These are phyloP conservation scores for Pseudopleuronectes americanus DNA, from an alignment of 2,797 vertebrate genomes.

Conservation along the genomic window DNA sequence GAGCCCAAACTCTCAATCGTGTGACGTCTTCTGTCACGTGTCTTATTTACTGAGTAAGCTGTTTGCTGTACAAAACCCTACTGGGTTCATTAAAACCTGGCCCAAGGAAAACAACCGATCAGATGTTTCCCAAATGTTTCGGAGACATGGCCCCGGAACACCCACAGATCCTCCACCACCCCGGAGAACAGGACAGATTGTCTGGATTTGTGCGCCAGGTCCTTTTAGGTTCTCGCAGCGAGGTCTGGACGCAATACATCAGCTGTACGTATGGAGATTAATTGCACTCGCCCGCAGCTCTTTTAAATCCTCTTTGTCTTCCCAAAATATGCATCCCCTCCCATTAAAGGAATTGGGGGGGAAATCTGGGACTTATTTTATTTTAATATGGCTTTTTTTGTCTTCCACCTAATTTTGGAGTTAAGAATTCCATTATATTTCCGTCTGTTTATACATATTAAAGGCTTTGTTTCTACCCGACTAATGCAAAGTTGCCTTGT, in stretches of 20 bases:
- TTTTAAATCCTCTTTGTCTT: slow-evolving; percentile 59
- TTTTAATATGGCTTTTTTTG: slow-evolving; percentile 55
- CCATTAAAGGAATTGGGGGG: slow-evolving; percentile 42
- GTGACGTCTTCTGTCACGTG: slow-evolving; percentile 8
- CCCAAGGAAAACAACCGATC: slow-evolving; percentile 24
- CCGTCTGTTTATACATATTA: slow-evolving; percentile 67
- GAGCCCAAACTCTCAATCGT: not conserved
- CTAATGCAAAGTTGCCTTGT: slow-evolving; percentile 58
- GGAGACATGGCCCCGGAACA: slow-evolving; percentile 34
- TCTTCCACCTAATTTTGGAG: slow-evolving; percentile 60
- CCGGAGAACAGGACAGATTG: slow-evolving; percentile 71
- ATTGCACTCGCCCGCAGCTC: slow-evolving; percentile 57
- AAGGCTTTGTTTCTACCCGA: slow-evolving; percentile 58
- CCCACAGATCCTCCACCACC: slow-evolving; percentile 27
- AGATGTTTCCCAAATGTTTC: slow-evolving; percentile 43
- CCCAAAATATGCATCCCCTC: slow-evolving; percentile 39
- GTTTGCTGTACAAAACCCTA: slow-evolving; percentile 23
- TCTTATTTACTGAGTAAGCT: slow-evolving; percentile 26
- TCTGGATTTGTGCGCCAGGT: slow-evolving; percentile 65
- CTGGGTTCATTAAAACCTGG: slow-evolving; percentile 27
- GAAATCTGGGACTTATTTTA: slow-evolving; percentile 75
- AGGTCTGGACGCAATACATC: slow-evolving; percentile 60
- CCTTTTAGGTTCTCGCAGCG: slow-evolving; percentile 63
- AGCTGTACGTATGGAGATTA: slow-evolving; percentile 68
- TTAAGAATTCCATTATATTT: slow-evolving; percentile 69